Percentiles rank a stretch among this genome's conserved stretches.
Conservation (phyloP, 2,797 vertebrate species). For the Pipistrellus kuhlii region DNA sequence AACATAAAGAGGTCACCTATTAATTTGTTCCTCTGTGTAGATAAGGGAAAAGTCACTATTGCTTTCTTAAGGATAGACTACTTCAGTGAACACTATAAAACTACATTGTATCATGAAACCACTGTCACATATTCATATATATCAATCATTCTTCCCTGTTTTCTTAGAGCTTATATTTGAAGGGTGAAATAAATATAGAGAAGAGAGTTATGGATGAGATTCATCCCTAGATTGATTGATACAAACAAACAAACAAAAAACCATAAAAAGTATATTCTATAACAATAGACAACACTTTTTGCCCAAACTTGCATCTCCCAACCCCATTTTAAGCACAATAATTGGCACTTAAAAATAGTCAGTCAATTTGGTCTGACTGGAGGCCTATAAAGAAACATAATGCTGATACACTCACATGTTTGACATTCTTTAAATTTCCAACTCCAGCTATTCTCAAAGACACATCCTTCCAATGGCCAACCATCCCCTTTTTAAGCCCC, state of each 20-base stretch:
- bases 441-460: background rate
- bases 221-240: background rate
- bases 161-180: background rate
- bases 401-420: background rate
- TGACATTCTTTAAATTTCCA: background rate
- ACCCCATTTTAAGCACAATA: background rate
- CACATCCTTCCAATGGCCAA: background rate
- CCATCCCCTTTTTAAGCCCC: background rate
- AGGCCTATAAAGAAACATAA: background rate
- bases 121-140: too few relatives aligned
- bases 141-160: background rate
- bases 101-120: background rate
- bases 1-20: background rate
- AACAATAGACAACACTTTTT: background rate
- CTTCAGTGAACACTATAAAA: background rate
- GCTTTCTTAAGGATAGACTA: background rate
- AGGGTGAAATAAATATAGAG: background rate
- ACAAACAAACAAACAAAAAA: background rate
- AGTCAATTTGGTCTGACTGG: background rate
- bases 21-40: background rate
- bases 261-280: background rate
- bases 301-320: background rate
- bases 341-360: background rate
- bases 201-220: background rate
- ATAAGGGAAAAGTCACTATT: background rate